phyloP scores from a whole-genome alignment of 2,797 vertebrate species.

The Gorsachius magnificus region DNA sequence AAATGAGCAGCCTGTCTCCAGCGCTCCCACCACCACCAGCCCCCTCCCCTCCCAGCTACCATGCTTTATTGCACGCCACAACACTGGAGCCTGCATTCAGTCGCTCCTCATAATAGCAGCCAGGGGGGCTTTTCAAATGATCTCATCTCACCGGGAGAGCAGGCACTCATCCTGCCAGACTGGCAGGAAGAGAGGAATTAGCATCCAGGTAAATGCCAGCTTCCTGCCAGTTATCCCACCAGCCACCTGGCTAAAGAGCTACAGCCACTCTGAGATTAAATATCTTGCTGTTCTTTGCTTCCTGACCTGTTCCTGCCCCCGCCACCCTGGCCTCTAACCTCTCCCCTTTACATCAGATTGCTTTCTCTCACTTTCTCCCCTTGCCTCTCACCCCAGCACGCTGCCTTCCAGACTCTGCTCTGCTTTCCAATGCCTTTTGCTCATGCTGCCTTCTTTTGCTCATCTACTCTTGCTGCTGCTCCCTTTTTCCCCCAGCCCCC shows the following conservation, averaged over 20 bases:
- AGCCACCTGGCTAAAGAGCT: constrained; percentile 52
- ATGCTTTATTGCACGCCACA: constrained; percentile 6
- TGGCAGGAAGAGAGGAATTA: constrained; percentile 66
- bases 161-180: constrained; percentile 62
- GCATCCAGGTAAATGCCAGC: constrained; percentile 63
- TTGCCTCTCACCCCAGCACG: neutral
- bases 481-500: neutral
- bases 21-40: neutral
- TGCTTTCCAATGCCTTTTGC: neutral
- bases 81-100: neutral
- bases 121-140: constrained; percentile 69
- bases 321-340: neutral
- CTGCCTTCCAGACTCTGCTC: neutral
- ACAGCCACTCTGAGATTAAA: constrained; percentile 11
- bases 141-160: constrained; percentile 57
- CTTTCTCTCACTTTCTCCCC: neutral
- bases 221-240: constrained; percentile 61
- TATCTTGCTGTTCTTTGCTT: constrained; percentile 5
- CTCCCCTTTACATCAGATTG: neutral
- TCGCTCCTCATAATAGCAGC: constrained; percentile 35
- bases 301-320: neutral
- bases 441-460: neutral
- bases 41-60: neutral
- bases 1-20: constrained; percentile 68
- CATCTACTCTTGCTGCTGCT: neutral